Conservation (phyloP, 2,113 vertebrate species). For the Platichthys stellatus region DNA sequence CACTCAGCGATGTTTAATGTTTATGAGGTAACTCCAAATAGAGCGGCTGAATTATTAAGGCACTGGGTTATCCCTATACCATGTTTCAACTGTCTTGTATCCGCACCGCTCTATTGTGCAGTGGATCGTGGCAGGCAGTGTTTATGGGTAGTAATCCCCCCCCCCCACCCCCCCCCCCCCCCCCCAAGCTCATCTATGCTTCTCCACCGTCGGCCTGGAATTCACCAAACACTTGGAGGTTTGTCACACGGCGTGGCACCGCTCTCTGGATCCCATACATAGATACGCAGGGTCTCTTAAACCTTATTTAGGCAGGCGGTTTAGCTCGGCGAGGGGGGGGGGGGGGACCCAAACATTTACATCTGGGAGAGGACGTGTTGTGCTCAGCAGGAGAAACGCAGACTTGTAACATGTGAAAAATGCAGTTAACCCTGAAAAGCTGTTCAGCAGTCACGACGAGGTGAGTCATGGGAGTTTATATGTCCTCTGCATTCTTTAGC, state of each 20-base stretch:
- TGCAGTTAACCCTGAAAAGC: background rate
- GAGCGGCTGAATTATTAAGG: conserved; percentile 40
- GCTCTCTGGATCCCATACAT: conserved; percentile 9
- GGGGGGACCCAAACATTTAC: background rate
- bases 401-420: background rate
- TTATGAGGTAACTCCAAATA: conserved; percentile 38
- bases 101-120: background rate
- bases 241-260: conserved; percentile 22
- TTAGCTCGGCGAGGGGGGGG: background rate
- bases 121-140: conserved; percentile 37
- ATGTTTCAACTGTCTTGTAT: background rate
- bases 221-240: conserved; percentile 39
- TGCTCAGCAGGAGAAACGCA: background rate
- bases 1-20: conserved; percentile 39
- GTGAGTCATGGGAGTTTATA: background rate
- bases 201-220: conserved; percentile 50
- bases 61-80: conserved; percentile 8
- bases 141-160: conserved; percentile 62
- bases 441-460: background rate
- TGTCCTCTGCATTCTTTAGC: too few species aligned
- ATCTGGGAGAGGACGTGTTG: background rate
- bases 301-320: conserved; percentile 56
- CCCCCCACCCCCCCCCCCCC: conserved; percentile 9
- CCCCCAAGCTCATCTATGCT: conserved; percentile 1
- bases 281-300: conserved; percentile 23